Conservation (phyloP, 2,888 invertebrate species). For the Allolobophora icterica region DNA sequence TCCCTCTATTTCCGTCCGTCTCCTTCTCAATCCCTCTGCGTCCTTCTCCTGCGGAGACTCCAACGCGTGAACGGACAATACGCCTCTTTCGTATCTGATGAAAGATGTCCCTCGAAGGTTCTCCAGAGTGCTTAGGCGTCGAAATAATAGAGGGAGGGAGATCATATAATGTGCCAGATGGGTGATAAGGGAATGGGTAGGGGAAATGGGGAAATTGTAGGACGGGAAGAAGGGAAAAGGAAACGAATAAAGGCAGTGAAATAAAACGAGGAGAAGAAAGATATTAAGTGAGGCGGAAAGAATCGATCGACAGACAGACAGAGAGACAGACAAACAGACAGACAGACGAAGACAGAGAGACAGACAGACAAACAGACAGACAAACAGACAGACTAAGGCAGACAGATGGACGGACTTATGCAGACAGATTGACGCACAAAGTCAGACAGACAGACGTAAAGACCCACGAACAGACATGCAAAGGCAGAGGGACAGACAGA, state of each 20-base stretch:
- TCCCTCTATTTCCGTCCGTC: neutral
- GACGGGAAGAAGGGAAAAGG: neutral
- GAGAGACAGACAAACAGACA: neutral
- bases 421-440: neutral
- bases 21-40: neutral
- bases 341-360: neutral
- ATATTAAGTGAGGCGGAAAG: neutral
- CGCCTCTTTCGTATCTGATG: neutral
- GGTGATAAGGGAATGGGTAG: neutral
- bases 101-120: neutral
- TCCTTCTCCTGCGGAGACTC: too few species aligned
- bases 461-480: neutral
- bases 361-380: neutral
- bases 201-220: neutral
- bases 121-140: neutral
- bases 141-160: conserved; percentile 8
- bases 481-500: neutral
- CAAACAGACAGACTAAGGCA: neutral
- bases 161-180: neutral
- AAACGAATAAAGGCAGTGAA: neutral
- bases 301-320: neutral
- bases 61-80: neutral
- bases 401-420: too few species aligned
- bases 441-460: neutral
- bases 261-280: conserved; percentile 12